Percentiles rank a stretch among this genome's conserved stretches.
Conservation (phyloP, 2,113 vertebrate species). For the Gallinago jamesoni region DNA sequence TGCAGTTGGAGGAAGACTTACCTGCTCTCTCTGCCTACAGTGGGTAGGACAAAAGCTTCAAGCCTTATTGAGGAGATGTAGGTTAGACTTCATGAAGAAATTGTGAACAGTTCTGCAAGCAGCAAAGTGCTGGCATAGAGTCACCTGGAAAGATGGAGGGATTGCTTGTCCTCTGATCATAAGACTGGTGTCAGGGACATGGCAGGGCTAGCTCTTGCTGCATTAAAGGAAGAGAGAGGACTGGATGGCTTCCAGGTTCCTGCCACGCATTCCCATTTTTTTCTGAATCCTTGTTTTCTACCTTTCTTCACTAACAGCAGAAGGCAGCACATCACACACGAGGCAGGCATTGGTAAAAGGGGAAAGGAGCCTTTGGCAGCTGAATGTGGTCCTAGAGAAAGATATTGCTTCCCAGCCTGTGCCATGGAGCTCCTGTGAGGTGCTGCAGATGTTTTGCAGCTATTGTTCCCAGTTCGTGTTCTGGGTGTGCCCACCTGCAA, state of each 20-base stretch:
- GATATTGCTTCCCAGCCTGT: background rate
- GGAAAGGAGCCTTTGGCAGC: background rate
- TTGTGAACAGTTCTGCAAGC: background rate
- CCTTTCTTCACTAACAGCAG: background rate
- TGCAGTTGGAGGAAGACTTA: background rate
- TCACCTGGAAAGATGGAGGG: background rate
- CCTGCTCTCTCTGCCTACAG: background rate
- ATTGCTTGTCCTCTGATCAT: fast-evolving
- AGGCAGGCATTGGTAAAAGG: background rate
- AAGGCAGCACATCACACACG: background rate
- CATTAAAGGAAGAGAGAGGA: fast-evolving
- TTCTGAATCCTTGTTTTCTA: background rate
- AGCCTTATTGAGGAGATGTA: background rate
- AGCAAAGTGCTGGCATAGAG: background rate
- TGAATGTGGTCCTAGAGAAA: background rate
- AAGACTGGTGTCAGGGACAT: background rate
- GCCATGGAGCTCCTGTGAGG: background rate
- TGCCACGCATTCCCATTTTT: background rate
- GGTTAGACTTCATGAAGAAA: background rate
- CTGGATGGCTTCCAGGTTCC: background rate
- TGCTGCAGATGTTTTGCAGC: background rate
- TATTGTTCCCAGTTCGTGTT: background rate
- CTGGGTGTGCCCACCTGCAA: background rate
- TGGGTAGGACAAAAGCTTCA: background rate
- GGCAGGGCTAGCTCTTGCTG: background rate